Evolutionary conservation across 2,888 invertebrate genomes (phyloP), one percentile per base, ranked within the genome.

Genomic region (Pollenia labialis): DNA sequence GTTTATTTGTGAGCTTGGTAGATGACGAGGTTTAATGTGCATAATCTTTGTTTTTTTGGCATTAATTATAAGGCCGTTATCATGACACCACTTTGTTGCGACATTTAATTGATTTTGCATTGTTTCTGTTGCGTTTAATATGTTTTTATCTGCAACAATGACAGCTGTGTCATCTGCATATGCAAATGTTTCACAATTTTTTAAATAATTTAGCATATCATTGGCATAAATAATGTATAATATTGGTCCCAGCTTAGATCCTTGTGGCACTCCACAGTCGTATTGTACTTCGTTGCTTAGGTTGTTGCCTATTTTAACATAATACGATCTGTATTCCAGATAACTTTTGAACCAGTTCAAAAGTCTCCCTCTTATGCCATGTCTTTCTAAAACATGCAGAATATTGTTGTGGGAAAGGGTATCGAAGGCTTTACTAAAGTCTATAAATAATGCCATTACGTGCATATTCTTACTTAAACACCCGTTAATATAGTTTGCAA

Each of bases 381-480:
- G 9, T 44, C 10, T 64, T 10, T 64, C 16, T 44, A 64, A 16
- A 1, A 11, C n/a, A 1, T 44, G 6, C 4, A 14, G 2, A 14
- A 62, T 6, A 0, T 62, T 62, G 2, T 4, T 7, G 2, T 64
- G 64, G 1, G 44, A 46, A 0, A 66, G 66, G 18, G 23, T 16
- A 14, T 66, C 66, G 48, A 66, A 66, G 0, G 18, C 66, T 23
- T 66, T 66, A 7, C 66, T 66, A 18, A 64, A 64, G 11, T 46
- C 18, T 0, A 46, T 44, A 46, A 64, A 44, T 0, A 46, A 7
- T 1, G 9, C n/a, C 1, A 64, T 11, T 8, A 9, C n/a, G 16
- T 64, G 62, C 2, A 4, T 16, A 10, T 44, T 8, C 12, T 60
- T 3, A 7, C 40, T 11, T 4, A 62, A 11, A 2, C 1, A 44